These are phyloP conservation scores for Clitarchus hookeri DNA, from an alignment of 2,888 invertebrate genomes.

Conservation along the genomic window DNA sequence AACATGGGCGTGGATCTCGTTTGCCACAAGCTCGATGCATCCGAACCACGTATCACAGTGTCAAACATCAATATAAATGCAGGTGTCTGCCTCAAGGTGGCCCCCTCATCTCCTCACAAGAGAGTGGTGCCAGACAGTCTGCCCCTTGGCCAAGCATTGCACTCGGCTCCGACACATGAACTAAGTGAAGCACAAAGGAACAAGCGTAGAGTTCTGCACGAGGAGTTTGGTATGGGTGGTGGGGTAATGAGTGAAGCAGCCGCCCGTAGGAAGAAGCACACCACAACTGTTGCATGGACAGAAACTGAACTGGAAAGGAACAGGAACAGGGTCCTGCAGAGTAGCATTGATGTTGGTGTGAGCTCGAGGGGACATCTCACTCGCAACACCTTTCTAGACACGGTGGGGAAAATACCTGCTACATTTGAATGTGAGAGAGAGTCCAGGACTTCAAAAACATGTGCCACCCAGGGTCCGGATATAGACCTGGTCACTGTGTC, in stretches of 20 bases:
- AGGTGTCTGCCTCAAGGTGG: background rate
- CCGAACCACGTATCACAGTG: background rate
- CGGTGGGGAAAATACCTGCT: background rate
- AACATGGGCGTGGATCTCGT: background rate
- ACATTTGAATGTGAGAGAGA: no score
- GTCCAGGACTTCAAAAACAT: no score
- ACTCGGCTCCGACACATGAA: background rate
- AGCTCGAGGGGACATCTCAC: background rate
- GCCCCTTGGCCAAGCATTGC: background rate
- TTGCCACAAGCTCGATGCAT: background rate
- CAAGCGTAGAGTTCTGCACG: background rate
- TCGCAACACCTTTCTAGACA: background rate
- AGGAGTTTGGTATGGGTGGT: background rate
- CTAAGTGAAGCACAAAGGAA: background rate
- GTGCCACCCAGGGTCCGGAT: background rate
- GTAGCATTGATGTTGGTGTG: background rate
- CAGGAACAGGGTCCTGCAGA: background rate
- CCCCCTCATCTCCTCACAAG: background rate
- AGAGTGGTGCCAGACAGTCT: background rate
- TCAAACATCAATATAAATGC: background rate
- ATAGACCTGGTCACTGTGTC: background rate
- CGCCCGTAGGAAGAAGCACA: background rate
- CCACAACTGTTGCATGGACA: background rate
- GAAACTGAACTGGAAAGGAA: conserved; percentile 11
- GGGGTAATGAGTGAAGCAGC: background rate